These are phyloP conservation scores for Folsomia manolachei DNA, from an alignment of 2,888 invertebrate genomes.

Conservation along the genomic window DNA sequence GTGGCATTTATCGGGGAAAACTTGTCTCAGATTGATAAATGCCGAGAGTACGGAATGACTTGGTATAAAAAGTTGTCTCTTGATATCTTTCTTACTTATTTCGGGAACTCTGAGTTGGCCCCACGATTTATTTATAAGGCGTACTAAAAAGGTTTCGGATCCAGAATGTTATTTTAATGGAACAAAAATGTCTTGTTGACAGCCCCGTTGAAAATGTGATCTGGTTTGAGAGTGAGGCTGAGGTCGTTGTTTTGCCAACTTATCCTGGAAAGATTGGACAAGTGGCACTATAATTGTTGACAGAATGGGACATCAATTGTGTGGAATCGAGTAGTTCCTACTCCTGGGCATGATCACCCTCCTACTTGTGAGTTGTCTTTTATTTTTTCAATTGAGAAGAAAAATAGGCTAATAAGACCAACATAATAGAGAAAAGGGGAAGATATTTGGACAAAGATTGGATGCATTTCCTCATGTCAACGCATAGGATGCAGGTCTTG, in stretches of 20 bases:
- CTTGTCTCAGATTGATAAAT: neutral
- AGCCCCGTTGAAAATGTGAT: neutral
- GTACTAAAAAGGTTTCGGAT: too few relatives aligned
- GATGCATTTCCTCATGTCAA: neutral
- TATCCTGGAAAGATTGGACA: constrained; percentile 12
- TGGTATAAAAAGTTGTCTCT: neutral
- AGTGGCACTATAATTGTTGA: constrained; percentile 40
- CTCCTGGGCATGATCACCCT: constrained; percentile 31
- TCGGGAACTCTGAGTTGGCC: too few relatives aligned
- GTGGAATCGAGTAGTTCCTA: constrained; percentile 18
- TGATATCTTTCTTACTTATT: neutral
- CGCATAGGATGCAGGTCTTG: constrained; percentile 8
- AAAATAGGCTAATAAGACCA: constrained; percentile 49
- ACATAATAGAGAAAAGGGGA: constrained; percentile 32
- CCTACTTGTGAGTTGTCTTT: constrained; percentile 16
- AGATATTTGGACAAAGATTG: neutral
- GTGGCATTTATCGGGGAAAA: neutral
- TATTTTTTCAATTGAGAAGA: constrained; percentile 49
- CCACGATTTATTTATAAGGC: too few relatives aligned
- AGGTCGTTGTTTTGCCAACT: too few relatives aligned
- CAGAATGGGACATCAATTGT: constrained; percentile 27
- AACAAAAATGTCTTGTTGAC: too few relatives aligned
- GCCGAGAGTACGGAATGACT: neutral
- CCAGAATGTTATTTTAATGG: too few relatives aligned
- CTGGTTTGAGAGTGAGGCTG: neutral